Conservation (phyloP, 1,140 invertebrate genomes). For the Bombyx mori region DNA sequence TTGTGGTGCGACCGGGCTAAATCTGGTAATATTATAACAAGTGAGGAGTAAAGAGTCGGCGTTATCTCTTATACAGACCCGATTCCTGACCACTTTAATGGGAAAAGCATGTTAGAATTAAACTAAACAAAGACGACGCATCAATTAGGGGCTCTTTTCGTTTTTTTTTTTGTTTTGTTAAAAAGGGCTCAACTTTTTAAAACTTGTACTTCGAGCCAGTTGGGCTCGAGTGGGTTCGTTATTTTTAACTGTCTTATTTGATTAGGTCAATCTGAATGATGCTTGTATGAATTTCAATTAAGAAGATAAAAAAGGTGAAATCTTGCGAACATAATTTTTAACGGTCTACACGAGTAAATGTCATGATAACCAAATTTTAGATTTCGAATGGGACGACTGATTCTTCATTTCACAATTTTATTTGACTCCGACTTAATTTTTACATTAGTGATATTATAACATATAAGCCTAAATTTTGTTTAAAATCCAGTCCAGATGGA, state of each 20-base stretch:
- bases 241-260: slow-evolving; percentile 63
- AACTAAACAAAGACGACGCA: slow-evolving; percentile 71
- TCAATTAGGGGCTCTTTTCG: slow-evolving; percentile 56
- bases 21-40: slow-evolving; percentile 65
- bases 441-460: too few species aligned
- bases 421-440: too few species aligned
- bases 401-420: too few species aligned
- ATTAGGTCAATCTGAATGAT: slow-evolving; percentile 66
- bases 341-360: too few species aligned
- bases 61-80: slow-evolving; percentile 61
- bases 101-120: slow-evolving; percentile 70
- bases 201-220: slow-evolving; percentile 58
- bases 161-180: slow-evolving; percentile 43
- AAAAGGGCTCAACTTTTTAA: slow-evolving; percentile 64
- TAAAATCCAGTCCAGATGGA: too few species aligned
- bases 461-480: too few species aligned
- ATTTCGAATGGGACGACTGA: too few species aligned
- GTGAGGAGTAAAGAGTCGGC: slow-evolving; percentile 65
- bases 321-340: slow-evolving; percentile 40
- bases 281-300: slow-evolving; percentile 68
- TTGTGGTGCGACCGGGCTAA: slow-evolving; percentile 30
- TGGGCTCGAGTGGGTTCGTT: slow-evolving; percentile 45
- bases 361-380: too few species aligned
- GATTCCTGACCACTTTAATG: slow-evolving; percentile 69
- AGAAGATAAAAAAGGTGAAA: slow-evolving; percentile 58